A percentile compares a stretch with the other conserved stretches of the same genome.
Evolutionary conservation across 2,888 invertebrate species (phyloP).

Genomic region (Drosophila paranaensis): DNA sequence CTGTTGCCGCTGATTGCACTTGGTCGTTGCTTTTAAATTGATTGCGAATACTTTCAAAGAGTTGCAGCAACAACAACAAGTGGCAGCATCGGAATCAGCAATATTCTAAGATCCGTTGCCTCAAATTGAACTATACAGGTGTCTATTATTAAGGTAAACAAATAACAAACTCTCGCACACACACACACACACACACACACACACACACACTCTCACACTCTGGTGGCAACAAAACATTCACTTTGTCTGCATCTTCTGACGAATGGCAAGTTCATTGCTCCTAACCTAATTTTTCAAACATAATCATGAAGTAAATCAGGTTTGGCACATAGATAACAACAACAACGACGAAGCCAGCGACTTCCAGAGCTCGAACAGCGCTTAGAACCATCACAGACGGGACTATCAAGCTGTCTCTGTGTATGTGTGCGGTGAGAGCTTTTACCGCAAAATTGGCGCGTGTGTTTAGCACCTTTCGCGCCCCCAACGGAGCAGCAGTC

Average conservation of each 20-base stretch:
- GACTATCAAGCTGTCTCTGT: slow-evolving; percentile 55
- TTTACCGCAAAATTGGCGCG: slow-evolving; percentile 75
- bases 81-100: slow-evolving; percentile 7
- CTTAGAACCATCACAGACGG: slow-evolving; percentile 56
- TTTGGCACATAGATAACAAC: slow-evolving; percentile 76
- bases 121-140: slow-evolving; percentile 64
- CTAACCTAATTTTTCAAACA: slow-evolving; percentile 84
- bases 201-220: slow-evolving; percentile 20
- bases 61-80: slow-evolving; percentile 13
- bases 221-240: slow-evolving; percentile 60
- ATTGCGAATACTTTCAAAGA: slow-evolving; percentile 51
- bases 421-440: slow-evolving; percentile 66
- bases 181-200: slow-evolving; percentile 24
- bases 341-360: slow-evolving; percentile 40
- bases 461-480: slow-evolving; percentile 74
- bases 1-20: slow-evolving; percentile 41
- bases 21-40: slow-evolving; percentile 44
- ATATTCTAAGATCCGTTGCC: slow-evolving; percentile 46
- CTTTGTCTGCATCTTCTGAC: slow-evolving; percentile 69
- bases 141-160: slow-evolving; percentile 71
- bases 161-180: slow-evolving; percentile 31
- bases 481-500: slow-evolving; percentile 49
- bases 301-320: slow-evolving; percentile 81
- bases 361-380: slow-evolving; percentile 49
- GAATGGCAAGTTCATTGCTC: slow-evolving; percentile 83